phyloP scores from a whole-genome alignment of 2,797 vertebrate genomes.

The Xyrichtys novacula region DNA sequence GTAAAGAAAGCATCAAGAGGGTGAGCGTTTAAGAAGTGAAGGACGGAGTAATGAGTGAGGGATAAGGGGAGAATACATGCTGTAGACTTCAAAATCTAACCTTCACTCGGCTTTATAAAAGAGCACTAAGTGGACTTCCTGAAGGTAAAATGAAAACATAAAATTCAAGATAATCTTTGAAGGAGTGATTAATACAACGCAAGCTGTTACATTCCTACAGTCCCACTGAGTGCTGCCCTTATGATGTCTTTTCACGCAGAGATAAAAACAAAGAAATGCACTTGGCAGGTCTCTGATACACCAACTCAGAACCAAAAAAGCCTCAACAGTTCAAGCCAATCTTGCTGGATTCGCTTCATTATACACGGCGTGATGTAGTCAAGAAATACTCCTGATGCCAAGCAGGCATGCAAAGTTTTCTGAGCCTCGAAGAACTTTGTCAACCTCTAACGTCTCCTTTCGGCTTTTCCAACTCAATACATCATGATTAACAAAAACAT shows the following conservation, averaged over 20 bases:
- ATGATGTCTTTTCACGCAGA: neutral
- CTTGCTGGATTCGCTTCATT: neutral
- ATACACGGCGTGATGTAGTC: neutral
- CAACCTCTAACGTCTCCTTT: constrained; percentile 36
- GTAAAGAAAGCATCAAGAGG: neutral
- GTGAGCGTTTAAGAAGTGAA: constrained; percentile 13
- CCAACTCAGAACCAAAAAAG: neutral
- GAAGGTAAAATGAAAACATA: neutral
- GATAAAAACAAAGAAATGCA: constrained; percentile 2
- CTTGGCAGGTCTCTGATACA: neutral
- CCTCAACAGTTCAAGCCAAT: neutral
- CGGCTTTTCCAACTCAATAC: constrained; percentile 35
- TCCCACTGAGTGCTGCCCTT: neutral
- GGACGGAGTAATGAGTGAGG: constrained; percentile 2
- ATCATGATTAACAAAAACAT: constrained; percentile 51
- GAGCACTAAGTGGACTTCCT: neutral
- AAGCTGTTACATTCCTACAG: neutral
- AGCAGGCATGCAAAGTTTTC: constrained; percentile 7
- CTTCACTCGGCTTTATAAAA: constrained; percentile 8
- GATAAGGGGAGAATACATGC: neutral
- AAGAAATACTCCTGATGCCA: neutral
- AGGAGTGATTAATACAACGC: neutral
- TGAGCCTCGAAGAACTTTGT: constrained; percentile 15
- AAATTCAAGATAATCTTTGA: neutral
- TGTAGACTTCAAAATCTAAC: neutral